Evolutionary conservation across 2,797 vertebrate species (phyloP), one percentile per base, ranked within the genome.

Genomic region (Sternotherus odoratus): DNA sequence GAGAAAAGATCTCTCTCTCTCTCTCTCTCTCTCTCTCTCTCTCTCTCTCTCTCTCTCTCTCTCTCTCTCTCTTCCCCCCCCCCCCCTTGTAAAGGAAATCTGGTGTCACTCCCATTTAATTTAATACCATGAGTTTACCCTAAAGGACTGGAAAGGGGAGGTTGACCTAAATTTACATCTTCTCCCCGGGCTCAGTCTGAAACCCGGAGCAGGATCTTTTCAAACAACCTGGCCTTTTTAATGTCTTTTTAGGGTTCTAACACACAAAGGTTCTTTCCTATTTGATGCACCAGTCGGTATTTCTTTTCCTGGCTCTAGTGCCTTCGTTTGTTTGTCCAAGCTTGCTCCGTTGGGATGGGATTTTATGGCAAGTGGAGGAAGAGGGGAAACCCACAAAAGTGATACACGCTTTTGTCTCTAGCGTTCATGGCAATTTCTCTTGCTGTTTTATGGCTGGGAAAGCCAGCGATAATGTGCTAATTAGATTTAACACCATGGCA

Each of bases 401-500:
- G 0, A 1, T 3, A 1, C 36, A 4, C 0, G 5, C 63, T 1
- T 86, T 84, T 89, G 78, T 66, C 57, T 83, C 78, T 21, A 9
- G 60, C 1, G 23, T 66, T 77, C 0, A n/a, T 1, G 33, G 83
- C 80, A 85, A 91, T 88, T 91, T 33, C 79, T 84, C 86, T 89
- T 1, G 15, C 86, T 87, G 93, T 30, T 94, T 92, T 85, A 95
- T 1, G n/a, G 82, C 93, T 89, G 94, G 92, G 86, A 96, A 84
- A 96, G 82, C 33, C 95, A 85, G 77, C 11, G 17, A 80, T 93
- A 91, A 95, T 1, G 57, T 53, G 91, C 85, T 92, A 95, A 96
- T 95, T 90, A 89, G 94, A 91, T 93, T 95, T 95, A 91, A 92
- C 89, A 93, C 88, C 88, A 60, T 0, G 54, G 56, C 88, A 95